Evolutionary conservation across 2,888 invertebrate genomes (phyloP), one percentile per base, ranked within the genome.

Genomic region (Chorisops tibialis): DNA sequence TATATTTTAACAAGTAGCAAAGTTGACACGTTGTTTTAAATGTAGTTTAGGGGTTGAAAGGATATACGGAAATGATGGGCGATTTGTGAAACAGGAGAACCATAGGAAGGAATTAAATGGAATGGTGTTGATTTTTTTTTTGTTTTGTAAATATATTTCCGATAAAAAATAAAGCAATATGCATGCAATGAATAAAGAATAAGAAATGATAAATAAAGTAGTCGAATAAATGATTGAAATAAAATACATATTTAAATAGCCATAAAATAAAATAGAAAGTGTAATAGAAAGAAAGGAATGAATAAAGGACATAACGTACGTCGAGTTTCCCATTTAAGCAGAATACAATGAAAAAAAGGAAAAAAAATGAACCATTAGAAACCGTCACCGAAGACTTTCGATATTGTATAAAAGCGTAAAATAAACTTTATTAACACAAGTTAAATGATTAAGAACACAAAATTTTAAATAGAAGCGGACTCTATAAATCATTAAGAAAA

Each of bases 1-100:
- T 65, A 62, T 61, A 64, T 67, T 68, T 67, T 64, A 54, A 54
- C 63, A 61, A 49, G 67, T 64, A 54, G 64, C 12, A 16, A n/a
- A 30, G n/a, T 4, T 24, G 18, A 21, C 24, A 54, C 18, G 14
- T 19, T 12, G 14, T 56, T 56, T 56, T 38, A 18, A 14, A 43
- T 18, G 18, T 37, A 18, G 30, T 54, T 18, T 9, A 9, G 48
- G n/a, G 18, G 22, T 21, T 9, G n/a, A 12, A 9, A 14, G 21
- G 21, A 16, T 18, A 47, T 47, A 19, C 47, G 47, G 16, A 24
- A 30, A 30, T 30, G 1, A 9, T 1, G 30, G 30, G 2, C 1
- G 9, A 30, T 30, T 30, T 30, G 30, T 7, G 1, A 30, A 30
- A 30, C 7, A 2, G 30, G 9, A n/a, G n/a, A n/a, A n/a, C n/a